Evolutionary conservation across 2,888 invertebrate genomes (phyloP).

Genomic region (Patella depressa): DNA sequence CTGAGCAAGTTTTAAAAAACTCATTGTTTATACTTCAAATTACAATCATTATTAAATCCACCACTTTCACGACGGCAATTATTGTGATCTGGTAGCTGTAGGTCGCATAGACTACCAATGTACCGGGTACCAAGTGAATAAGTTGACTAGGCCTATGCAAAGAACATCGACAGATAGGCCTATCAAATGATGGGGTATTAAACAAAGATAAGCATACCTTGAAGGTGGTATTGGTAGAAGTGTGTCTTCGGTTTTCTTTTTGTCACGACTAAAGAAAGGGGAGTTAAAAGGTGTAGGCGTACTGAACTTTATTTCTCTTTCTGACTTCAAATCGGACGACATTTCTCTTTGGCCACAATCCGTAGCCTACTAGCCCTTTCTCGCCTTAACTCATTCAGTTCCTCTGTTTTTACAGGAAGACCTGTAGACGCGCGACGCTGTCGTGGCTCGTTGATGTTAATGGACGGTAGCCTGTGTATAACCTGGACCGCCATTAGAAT

Average conservation of each 20-base stretch:
- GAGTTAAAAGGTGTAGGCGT: constrained; percentile 26
- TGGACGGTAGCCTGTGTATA: constrained; percentile 14
- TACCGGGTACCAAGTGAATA: constrained; percentile 22
- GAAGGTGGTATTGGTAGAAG: constrained; percentile 3
- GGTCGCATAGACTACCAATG: constrained; percentile 23
- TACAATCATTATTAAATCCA: constrained; percentile 15
- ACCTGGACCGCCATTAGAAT: constrained; percentile 18
- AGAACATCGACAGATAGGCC: not conserved
- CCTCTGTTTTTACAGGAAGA: constrained; percentile 7
- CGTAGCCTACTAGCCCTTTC: constrained; percentile 27
- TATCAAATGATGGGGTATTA: not conserved
- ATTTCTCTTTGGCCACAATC: constrained; percentile 26
- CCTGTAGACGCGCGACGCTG: constrained; percentile 20
- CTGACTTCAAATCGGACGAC: constrained; percentile 17
- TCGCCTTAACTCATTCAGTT: constrained; percentile 1
- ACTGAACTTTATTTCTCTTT: constrained; percentile 34
- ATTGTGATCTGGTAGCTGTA: constrained; percentile 7
- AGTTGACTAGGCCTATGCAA: constrained; percentile 1
- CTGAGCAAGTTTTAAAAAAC: too few relatives aligned
- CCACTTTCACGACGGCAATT: constrained; percentile 16
- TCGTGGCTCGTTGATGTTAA: not conserved
- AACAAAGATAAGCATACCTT: constrained; percentile 5
- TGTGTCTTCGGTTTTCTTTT: not conserved
- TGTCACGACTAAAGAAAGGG: constrained; percentile 13
- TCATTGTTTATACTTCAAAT: not conserved